Evolutionary conservation across 2,113 vertebrate genomes (phyloP).

Genomic region (Ageneiosus marmoratus): DNA sequence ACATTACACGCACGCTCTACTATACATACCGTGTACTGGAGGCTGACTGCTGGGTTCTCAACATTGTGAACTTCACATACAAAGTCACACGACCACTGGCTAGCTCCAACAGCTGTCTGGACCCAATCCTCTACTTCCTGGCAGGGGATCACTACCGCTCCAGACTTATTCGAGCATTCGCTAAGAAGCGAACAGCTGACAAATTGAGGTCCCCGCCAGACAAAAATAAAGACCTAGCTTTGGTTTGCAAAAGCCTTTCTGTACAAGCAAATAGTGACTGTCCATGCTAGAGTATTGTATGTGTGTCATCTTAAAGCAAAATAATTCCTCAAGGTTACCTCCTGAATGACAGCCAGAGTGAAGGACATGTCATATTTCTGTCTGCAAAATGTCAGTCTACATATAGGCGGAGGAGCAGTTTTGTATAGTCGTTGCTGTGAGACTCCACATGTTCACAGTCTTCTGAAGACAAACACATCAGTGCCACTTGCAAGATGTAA

Average conservation of each 20-base stretch:
- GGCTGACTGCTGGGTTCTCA: slow-evolving; percentile 77
- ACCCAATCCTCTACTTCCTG: slow-evolving; percentile 91
- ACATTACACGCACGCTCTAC: slow-evolving; percentile 88
- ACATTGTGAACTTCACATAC: slow-evolving; percentile 86
- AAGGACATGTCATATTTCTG: not conserved
- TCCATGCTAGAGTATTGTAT: slow-evolving; percentile 18
- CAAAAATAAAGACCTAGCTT: slow-evolving; percentile 50
- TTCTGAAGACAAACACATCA: slow-evolving; percentile 4
- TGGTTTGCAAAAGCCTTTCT: slow-evolving; percentile 53
- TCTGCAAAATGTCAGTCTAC: not conserved
- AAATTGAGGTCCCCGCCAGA: slow-evolving; percentile 42
- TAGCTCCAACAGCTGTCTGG: slow-evolving; percentile 90
- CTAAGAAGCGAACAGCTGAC: not conserved
- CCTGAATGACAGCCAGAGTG: not conserved
- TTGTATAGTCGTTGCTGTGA: not conserved
- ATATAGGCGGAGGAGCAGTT: not conserved
- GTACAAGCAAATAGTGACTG: slow-evolving; percentile 34
- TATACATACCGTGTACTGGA: slow-evolving; percentile 80
- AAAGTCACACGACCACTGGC: slow-evolving; percentile 91
- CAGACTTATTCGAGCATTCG: slow-evolving; percentile 64
- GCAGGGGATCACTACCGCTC: slow-evolving; percentile 83
- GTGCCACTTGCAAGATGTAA: not conserved
- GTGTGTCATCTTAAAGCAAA: not conserved
- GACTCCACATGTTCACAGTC: not conserved
- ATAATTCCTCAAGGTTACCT: not conserved